A percentile compares a stretch with the other conserved stretches of the same genome.
phyloP scores from a whole-genome alignment of 2,888 invertebrate genomes.

The Strigamia crassipes region DNA sequence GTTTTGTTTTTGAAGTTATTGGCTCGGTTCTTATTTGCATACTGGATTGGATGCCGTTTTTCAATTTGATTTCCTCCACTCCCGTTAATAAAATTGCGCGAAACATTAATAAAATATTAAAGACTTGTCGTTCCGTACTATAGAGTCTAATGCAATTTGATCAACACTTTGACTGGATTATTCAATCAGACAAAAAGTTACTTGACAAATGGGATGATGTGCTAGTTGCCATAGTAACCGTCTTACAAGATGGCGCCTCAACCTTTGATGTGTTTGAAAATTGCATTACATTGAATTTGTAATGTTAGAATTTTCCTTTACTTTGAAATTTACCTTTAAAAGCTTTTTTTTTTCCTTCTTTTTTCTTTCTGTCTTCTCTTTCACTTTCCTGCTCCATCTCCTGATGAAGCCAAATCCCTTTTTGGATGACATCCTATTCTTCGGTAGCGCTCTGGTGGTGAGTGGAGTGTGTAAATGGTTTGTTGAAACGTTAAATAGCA shows the following conservation, averaged over 20 bases:
- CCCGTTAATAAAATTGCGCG: background rate
- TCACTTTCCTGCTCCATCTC: conserved; percentile 3
- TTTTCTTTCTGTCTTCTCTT: background rate
- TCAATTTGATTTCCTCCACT: background rate
- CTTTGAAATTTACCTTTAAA: conserved; percentile 36
- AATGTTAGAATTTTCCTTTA: conserved; percentile 28
- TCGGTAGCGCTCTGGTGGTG: conserved; percentile 17
- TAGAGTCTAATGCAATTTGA: conserved; percentile 29
- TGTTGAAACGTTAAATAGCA: conserved; percentile 35
- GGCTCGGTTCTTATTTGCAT: background rate
- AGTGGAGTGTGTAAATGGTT: conserved; percentile 32
- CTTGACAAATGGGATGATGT: conserved; percentile 43
- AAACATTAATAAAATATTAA: conserved; percentile 44
- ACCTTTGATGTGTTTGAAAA: conserved; percentile 39
- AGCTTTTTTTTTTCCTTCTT: background rate
- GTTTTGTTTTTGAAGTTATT: no score
- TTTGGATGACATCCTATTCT: conserved; percentile 28
- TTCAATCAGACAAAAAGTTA: conserved; percentile 28
- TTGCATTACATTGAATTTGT: conserved; percentile 36
- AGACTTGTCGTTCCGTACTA: conserved; percentile 7
- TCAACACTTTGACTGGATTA: conserved; percentile 33
- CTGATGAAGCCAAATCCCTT: conserved; percentile 29
- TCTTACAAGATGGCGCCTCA: conserved; percentile 18
- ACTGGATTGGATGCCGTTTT: background rate
- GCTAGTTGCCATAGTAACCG: conserved; percentile 7